Evolutionary conservation across 2,113 vertebrate genomes (phyloP), one percentile per base, ranked within the genome.

Genomic region (Chionis minor): DNA sequence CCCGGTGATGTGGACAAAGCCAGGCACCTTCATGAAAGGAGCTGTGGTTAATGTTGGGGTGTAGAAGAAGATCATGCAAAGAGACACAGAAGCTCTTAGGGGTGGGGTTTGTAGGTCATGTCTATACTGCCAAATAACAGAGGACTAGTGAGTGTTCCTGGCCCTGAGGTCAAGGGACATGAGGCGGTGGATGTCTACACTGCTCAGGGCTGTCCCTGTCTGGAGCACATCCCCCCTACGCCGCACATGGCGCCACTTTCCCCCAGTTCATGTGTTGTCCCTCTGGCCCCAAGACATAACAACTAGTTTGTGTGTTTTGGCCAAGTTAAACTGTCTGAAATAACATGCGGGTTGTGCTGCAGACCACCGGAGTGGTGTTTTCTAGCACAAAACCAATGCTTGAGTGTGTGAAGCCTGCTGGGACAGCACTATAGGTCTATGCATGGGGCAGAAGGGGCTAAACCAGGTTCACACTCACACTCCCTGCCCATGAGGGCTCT

Each of bases 261-360:
- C 51, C 22, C 32, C 45, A 75, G 30, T 35, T 78, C 40, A 49
- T 6, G 8, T 62, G 69, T 61, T 93, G 61, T 23, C 14, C 35
- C n/a, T 88, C 44, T 38, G 44, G 42, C 62, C 67, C 12, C 81
- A 69, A 86, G 52, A 75, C 28, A 79, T 45, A 20, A 85, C 38
- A 93, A 82, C 32, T 5, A n/a, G 59, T 92, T 88, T 71, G 24
- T 92, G 71, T 83, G 54, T 44, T 92, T 95, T 88, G 62, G 66
- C 28, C 82, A 96, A 75, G 66, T 42, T 72, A 82, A 92, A 55
- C 52, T 67, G n/a, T 38, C 66, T 96, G 75, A 61, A 90, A 51
- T 47, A 90, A 32, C 14, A 80, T 3, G 17, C 2, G 8, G 22
- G 47, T 38, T 88, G 71, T n/a, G 52, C 79, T 94, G 66, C n/a